Evolutionary conservation across 2,113 vertebrate species (phyloP).

Genomic region (Elephas maximus): DNA sequence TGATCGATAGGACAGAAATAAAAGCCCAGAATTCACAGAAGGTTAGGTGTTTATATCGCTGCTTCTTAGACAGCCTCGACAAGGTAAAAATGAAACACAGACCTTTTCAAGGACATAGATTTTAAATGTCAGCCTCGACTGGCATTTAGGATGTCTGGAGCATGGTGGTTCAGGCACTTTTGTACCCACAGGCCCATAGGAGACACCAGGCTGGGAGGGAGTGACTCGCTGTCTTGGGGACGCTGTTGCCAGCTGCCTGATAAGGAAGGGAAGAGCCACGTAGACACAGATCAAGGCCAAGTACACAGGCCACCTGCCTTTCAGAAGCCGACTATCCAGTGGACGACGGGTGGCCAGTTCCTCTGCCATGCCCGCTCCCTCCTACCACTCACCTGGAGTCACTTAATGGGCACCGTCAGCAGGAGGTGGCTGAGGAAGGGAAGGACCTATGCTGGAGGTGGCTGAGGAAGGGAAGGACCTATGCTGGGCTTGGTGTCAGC

Average conservation of each 20-base stretch:
- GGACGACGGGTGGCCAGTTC: background rate
- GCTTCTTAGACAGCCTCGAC: constrained; percentile 32
- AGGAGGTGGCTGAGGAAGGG: background rate
- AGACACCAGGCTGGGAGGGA: background rate
- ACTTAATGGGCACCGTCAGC: background rate
- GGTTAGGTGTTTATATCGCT: constrained; percentile 50
- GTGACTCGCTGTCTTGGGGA: background rate
- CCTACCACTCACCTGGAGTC: background rate
- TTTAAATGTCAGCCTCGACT: background rate
- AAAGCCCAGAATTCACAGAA: background rate
- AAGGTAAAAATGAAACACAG: constrained; percentile 30
- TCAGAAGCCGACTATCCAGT: background rate
- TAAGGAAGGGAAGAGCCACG: background rate
- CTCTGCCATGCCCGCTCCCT: background rate
- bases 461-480: no score
- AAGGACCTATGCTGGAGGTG: no score
- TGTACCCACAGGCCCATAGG: constrained; percentile 53
- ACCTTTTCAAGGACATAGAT: background rate
- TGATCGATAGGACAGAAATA: background rate
- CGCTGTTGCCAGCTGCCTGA: background rate
- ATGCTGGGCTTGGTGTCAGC: background rate
- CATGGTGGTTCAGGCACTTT: constrained; percentile 55
- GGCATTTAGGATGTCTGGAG: constrained; percentile 40
- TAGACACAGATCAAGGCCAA: background rate
- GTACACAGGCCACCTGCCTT: background rate